Evolutionary conservation across 2,888 invertebrate species (phyloP), one percentile per base, ranked within the genome.

Genomic region (Sipha maydis): DNA sequence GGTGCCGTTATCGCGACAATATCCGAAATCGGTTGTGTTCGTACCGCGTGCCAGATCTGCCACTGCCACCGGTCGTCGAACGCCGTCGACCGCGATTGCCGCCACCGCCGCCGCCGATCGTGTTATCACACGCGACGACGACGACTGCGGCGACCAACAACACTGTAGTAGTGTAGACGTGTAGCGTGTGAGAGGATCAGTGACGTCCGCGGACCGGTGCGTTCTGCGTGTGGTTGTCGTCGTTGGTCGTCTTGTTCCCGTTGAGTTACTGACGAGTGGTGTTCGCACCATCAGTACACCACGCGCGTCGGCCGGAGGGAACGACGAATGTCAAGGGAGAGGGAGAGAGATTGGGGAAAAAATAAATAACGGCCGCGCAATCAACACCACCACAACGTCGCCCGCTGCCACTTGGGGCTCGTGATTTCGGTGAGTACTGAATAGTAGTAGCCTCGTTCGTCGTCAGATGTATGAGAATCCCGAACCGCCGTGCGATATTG

Each of bases 21-120:
- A 48, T 54, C 48, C 14, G 38, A 11, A 48, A 48, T 54, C 48
- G 31, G 41, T 48, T 17, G 28, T 14, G 9, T 14, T 31, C 71
- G 82, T 48, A 31, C 61, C 48, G 48, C 71, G n/a, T 71, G 80
- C 17, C 17, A 38, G 80, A 67, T 38, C 38, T n/a, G 67, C 67
- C 67, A n/a, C n/a, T 31, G 71, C 48, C 71, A 48, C 71, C 25
- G 19, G 17, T 14, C 69, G 28, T 14, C 25, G 83, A 25, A 61
- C 61, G 61, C 61, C 61, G 61, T 25, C 61, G 61, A 61, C 61
- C 25, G 8, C 61, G 25, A 61, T 5, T 21, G 41, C 31, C 48
- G 82, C 67, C 41, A 41, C 7, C 25, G 41, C 41, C 69, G 34
- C n/a, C 41, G n/a, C 31, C 31, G 34, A 25, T 19, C n/a, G 61